A percentile compares a stretch with the other conserved stretches of the same genome.
phyloP scores from a whole-genome alignment of 2,797 vertebrate genomes.

The Lepilemur ruficaudatus region DNA sequence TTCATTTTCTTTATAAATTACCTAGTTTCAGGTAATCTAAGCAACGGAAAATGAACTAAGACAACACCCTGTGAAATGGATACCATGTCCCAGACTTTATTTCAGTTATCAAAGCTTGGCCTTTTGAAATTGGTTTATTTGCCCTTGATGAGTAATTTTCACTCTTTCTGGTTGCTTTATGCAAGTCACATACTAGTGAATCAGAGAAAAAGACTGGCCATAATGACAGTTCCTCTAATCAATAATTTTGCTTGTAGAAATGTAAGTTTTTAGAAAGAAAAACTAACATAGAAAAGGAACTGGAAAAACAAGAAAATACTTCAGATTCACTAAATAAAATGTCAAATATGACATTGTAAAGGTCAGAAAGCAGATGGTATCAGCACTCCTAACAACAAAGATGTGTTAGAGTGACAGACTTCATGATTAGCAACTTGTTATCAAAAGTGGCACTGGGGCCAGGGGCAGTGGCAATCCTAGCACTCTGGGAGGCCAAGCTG shows the following conservation, averaged over 20 bases:
- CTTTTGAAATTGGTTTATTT: slow-evolving; percentile 10
- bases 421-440: not conserved
- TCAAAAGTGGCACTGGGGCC: not conserved
- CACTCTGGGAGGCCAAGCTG: too few species aligned
- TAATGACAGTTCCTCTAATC: not conserved
- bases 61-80: not conserved
- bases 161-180: not conserved
- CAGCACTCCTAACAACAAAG: not conserved
- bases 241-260: not conserved
- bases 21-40: not conserved
- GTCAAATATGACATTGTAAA: slow-evolving; percentile 26
- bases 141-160: not conserved
- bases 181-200: not conserved
- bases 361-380: slow-evolving; percentile 7
- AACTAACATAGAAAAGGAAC: not conserved
- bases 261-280: not conserved
- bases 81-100: not conserved
- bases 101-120: not conserved
- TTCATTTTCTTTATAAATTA: not conserved
- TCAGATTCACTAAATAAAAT: slow-evolving; percentile 5
- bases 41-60: not conserved
- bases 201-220: not conserved
- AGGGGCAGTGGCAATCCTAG: too few species aligned
- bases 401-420: not conserved
- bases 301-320: slow-evolving; percentile 10